Evolutionary conservation across 2,888 invertebrate genomes (phyloP).

Genomic region (Copidosoma aretas): DNA sequence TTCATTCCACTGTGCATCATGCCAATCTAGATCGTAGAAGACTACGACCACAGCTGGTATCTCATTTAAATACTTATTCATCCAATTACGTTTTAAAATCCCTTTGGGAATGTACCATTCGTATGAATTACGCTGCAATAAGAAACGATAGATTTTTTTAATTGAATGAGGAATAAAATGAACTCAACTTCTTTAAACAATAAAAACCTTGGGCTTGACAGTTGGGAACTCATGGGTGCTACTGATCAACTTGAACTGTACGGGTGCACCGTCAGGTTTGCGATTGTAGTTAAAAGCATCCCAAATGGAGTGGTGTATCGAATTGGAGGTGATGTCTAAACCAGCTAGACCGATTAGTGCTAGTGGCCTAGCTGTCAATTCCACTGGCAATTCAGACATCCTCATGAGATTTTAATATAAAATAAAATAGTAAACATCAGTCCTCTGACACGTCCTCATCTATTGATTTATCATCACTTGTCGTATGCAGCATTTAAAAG

Average conservation of each 20-base stretch:
- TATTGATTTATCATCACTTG: too few relatives aligned
- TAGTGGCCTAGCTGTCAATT: constrained; percentile 83
- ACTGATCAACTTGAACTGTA: constrained; percentile 82
- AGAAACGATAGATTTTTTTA: background rate
- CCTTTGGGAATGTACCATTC: constrained; percentile 97
- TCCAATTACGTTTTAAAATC: constrained; percentile 93
- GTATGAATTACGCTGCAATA: constrained; percentile 77
- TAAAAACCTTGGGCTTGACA: constrained; percentile 73
- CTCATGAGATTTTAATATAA: constrained; percentile 1
- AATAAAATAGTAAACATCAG: too few relatives aligned
- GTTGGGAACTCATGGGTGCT: constrained; percentile 87
- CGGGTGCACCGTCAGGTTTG: constrained; percentile 79
- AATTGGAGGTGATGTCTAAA: constrained; percentile 80
- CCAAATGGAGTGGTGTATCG: constrained; percentile 91
- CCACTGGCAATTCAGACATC: constrained; percentile 76
- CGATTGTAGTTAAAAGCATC: constrained; percentile 87
- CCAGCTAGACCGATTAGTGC: constrained; percentile 89
- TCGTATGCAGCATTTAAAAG: too few relatives aligned
- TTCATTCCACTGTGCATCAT: constrained; percentile 91
- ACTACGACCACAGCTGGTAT: constrained; percentile 93
- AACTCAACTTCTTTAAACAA: background rate
- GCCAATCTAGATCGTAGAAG: constrained; percentile 98
- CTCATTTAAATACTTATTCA: constrained; percentile 87
- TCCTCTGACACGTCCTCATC: too few relatives aligned
- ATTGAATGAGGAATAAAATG: constrained; percentile 12